Evolutionary conservation across 2,888 invertebrate species (phyloP).

Genomic region (Drosophila fungiperda): DNA sequence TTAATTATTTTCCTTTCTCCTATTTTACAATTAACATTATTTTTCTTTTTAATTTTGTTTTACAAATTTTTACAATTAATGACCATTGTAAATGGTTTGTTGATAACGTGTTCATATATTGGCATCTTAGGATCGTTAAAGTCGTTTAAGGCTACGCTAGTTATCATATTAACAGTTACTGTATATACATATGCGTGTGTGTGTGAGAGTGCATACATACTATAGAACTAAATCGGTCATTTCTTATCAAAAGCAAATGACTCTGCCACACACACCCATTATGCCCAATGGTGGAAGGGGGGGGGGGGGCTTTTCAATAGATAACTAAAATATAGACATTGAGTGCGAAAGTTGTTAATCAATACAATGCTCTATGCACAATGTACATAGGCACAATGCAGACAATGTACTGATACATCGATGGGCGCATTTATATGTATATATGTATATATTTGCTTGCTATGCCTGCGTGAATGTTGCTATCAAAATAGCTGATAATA

Average conservation of each 20-base stretch:
- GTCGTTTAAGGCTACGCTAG: conserved; percentile 46
- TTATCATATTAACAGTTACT: conserved; percentile 36
- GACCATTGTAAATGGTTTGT: conserved; percentile 11
- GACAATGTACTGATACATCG: conserved; percentile 12
- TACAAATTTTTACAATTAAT: not conserved
- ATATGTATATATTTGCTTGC: not conserved
- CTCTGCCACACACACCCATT: not conserved
- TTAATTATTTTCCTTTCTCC: too few species aligned
- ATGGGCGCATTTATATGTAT: conserved; percentile 14
- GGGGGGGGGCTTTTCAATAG: conserved; percentile 31
- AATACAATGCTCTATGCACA: conserved; percentile 35
- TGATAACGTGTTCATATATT: conserved; percentile 18
- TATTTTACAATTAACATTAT: not conserved
- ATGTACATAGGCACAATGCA: conserved; percentile 12
- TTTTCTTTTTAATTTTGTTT: not conserved
- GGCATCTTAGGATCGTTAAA: conserved; percentile 40
- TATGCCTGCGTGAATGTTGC: conserved; percentile 30
- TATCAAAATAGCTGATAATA: conserved; percentile 55
- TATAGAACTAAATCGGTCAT: conserved; percentile 72
- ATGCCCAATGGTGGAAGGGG: conserved; percentile 15
- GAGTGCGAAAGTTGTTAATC: conserved; percentile 70
- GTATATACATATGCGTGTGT: not conserved
- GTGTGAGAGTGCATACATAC: not conserved
- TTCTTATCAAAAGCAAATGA: conserved; percentile 56
- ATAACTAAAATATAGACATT: conserved; percentile 33